Conservation (phyloP, 2,888 invertebrate species). For the Cyaniris semiargus region DNA sequence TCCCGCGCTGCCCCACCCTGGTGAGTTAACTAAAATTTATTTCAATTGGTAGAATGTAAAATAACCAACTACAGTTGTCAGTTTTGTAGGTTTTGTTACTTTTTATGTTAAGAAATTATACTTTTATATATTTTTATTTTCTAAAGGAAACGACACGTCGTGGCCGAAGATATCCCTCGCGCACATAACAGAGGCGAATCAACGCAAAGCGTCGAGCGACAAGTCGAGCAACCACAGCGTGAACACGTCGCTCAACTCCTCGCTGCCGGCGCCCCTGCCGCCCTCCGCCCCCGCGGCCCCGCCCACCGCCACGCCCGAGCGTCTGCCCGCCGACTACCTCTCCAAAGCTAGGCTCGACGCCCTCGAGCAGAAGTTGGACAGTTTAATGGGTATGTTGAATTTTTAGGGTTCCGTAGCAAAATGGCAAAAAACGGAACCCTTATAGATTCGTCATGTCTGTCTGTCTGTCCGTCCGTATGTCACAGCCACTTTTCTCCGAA, state of each 20-base stretch:
- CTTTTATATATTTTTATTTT: too few relatives aligned
- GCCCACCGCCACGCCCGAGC: neutral
- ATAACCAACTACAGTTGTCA: too few relatives aligned
- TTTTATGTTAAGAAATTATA: too few relatives aligned
- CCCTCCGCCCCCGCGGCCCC: neutral
- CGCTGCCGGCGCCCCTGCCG: slow-evolving; percentile 38
- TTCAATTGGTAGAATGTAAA: too few relatives aligned
- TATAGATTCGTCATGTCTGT: too few relatives aligned
- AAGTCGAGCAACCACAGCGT: slow-evolving; percentile 60
- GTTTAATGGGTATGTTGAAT: slow-evolving; percentile 57
- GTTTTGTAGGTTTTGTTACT: too few relatives aligned
- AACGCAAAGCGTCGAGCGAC: slow-evolving; percentile 67
- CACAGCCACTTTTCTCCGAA: too few relatives aligned
- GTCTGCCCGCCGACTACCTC: slow-evolving; percentile 17
- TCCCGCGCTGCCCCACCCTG: slow-evolving; percentile 43
- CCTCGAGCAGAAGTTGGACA: slow-evolving; percentile 64
- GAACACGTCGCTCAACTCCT: slow-evolving; percentile 43
- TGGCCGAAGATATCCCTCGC: slow-evolving; percentile 75
- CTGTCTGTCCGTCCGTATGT: too few relatives aligned
- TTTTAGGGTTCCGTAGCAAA: too few relatives aligned
- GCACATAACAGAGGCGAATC: slow-evolving; percentile 69
- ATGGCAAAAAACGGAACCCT: too few relatives aligned
- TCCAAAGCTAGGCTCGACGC: slow-evolving; percentile 51
- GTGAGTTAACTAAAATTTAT: slow-evolving; percentile 37
- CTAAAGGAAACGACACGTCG: slow-evolving; percentile 60